Base-by-base conservation (phyloP, 2,888 invertebrate genomes). In the Thecocarcelia acutangulata region DNA sequence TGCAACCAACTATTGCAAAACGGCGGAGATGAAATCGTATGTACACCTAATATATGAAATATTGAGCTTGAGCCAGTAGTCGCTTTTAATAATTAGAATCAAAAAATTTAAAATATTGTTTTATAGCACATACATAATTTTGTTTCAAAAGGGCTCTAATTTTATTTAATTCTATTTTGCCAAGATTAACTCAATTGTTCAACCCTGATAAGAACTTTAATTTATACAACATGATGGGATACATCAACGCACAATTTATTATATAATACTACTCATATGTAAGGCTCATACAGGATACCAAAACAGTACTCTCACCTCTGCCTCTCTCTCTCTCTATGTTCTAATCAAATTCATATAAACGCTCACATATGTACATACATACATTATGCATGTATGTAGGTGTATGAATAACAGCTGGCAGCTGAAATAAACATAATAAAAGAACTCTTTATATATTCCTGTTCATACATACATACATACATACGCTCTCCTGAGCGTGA, bases 401-500 rank as follows among this genome's bases (percentile, higher is more conserved):
- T 24, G 8, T 1, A 19, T 15, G 33, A 64, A n/a, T 21, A 64
- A 64, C 73, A 74, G 73, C 73, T 74, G 73, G 37, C 56, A 46
- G 11, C 46, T 24, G 13, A 28, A 40, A 17, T 24, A 40, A 24
- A 19, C 11, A 40, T 24, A 48, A 40, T 11, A 64, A 64, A 63
- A 54, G 44, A 56, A 48, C 52, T 40, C n/a, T 63, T 44, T 52
- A 12, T 33, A 6, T 28, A 3, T 13, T 21, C 24, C 48, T 37
- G 33, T 48, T 48, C 59, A 48, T 64, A 24, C 24, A 3, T 24
- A 24, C 5, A 5, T 24, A 24, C 5, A 5, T 59, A n/a, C 24
- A 0, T n/a, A 52, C 9, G 46, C 46, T 74, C 73, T 74, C 52
- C 3, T 21, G 13, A 42, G 33, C 33, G 21, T 42, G 37, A 42